A percentile compares a stretch with the other conserved stretches of the same genome.
Conservation (phyloP, 35 echinoderm and acorn worm species). For the Ophioderma brevispina region DNA sequence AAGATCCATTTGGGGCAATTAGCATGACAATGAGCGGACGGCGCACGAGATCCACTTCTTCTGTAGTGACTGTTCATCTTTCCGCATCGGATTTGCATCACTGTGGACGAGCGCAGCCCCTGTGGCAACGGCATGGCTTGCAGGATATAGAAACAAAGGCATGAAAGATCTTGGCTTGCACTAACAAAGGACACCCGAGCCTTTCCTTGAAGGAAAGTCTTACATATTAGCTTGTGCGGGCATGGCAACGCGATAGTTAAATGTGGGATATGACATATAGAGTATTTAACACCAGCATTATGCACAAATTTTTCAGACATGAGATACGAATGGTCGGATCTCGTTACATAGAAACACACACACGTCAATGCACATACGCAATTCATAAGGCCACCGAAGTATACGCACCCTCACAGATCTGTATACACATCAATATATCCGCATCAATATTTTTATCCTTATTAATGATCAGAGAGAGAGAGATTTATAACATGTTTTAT, state of each 20-base stretch:
- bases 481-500: constrained; percentile 8
- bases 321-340: not conserved
- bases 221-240: not conserved
- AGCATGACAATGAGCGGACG: not conserved
- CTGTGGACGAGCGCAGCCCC: not conserved
- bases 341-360: constrained; percentile 13
- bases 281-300: constrained; percentile 3
- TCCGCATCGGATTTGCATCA: constrained; percentile 12
- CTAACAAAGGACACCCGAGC: constrained; percentile 3
- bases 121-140: not conserved
- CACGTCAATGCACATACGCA: constrained; percentile 8
- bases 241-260: not conserved
- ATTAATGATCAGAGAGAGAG: not conserved
- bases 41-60: not conserved
- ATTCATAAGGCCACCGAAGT: not conserved
- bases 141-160: not conserved
- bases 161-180: not conserved
- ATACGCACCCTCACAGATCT: not conserved
- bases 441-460: constrained; percentile 11
- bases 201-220: not conserved
- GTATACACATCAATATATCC: constrained; percentile 1
- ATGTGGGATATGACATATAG: not conserved
- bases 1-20: constrained; percentile 1
- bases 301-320: constrained; percentile 1
- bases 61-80: not conserved